Evolutionary conservation across 64 coral and sea anemone species (phyloP), one percentile per base, ranked within the genome.

Genomic region (Trachythela sp.): DNA sequence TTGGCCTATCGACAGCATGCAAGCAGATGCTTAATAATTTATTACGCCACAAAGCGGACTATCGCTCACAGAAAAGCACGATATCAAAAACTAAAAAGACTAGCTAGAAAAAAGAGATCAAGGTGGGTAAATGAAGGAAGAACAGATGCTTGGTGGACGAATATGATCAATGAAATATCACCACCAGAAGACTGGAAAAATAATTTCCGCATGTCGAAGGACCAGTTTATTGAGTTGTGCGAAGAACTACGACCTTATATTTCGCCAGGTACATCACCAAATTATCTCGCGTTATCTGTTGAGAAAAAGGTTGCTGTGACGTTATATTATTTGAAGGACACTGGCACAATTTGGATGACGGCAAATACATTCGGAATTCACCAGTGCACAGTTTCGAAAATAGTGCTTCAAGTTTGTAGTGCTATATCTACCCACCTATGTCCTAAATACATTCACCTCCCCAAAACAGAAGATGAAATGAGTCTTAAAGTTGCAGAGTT

Each of bases 361-460:
- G 88, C 88, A 29, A 89, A 89, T 89, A 42, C 70, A 35, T 89
- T 89, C 48, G 88, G 71, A 6, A 89, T 89, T 48, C 88, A 89
- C 70, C 88, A 83, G 88, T 83, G 67, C 40, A 89, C 88, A 20
- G 88, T 30, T 71, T 89, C 88, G 27, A 80, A 77, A 45, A 35
- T 45, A 13, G 48, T 56, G 32, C 35, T 71, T 67, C 42, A 58
- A 89, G 88, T 89, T 6, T 89, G 60, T 48, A 48, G 38, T 20
- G 27, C 59, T 34, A 91, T 91, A 27, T 59, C 64, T 29, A 86
- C 48, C 15, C 60, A 86, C 60, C 58, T 91, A 18, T 83, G 84
- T 50, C 43, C 89, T 84, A 72, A 48, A 60, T 91, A 87, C 50
- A 48, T 91, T 38, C 90, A 91, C 84, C 85, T 91, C 50, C 90